These are phyloP conservation scores for Agrilus biguttatus DNA, from an alignment of 2,888 invertebrate genomes.

Conservation along the genomic window DNA sequence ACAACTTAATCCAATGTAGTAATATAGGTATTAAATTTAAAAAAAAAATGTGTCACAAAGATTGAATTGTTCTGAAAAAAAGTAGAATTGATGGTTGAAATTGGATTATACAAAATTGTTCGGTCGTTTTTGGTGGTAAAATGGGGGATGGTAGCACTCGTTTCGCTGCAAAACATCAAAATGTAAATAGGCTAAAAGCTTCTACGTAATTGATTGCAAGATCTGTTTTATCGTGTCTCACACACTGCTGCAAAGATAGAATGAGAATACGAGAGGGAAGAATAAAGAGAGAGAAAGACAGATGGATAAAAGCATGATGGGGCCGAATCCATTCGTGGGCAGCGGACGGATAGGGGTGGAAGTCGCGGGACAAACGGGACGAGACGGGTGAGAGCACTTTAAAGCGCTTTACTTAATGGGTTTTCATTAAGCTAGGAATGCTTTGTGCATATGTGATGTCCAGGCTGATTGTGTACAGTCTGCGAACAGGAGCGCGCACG, in stretches of 20 bases:
- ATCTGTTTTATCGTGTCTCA: conserved; percentile 1
- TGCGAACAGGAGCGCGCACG: conserved; percentile 17
- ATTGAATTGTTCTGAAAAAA: too few relatives aligned
- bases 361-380: conserved; percentile 8
- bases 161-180: too few relatives aligned
- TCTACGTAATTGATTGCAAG: neutral
- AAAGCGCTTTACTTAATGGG: conserved; percentile 32
- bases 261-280: conserved; percentile 5
- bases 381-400: conserved; percentile 15
- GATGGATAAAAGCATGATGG: conserved; percentile 12
- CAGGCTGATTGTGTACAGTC: conserved; percentile 28
- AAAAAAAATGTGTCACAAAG: too few relatives aligned
- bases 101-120: too few relatives aligned
- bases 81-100: too few relatives aligned
- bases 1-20: too few relatives aligned
- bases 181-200: too few relatives aligned
- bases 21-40: too few relatives aligned
- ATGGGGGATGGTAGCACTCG: too few relatives aligned
- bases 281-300: conserved; percentile 4
- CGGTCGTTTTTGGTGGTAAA: too few relatives aligned
- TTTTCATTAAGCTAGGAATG: conserved; percentile 33
- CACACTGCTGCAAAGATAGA: conserved; percentile 1
- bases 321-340: conserved; percentile 1
- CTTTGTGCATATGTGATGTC: conserved; percentile 34
- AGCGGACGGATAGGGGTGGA: conserved; percentile 10